Percentiles rank a stretch among this genome's conserved stretches.
These are phyloP conservation scores for Saccostrea echinata DNA, from an alignment of 1,140 invertebrate species.

Conservation along the genomic window DNA sequence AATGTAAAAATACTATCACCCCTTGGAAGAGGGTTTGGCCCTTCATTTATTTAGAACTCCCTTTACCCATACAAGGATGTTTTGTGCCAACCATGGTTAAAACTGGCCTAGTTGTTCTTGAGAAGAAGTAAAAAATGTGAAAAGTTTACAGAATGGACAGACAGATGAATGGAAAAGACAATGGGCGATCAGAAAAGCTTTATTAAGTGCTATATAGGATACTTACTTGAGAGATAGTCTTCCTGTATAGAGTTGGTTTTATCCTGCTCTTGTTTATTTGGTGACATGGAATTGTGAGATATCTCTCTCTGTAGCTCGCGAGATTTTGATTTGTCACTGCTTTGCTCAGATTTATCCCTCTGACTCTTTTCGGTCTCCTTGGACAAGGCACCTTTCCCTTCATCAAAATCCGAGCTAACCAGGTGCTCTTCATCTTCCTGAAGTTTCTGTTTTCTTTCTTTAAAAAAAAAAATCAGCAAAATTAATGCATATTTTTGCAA, in stretches of 20 bases:
- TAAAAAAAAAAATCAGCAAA: neutral
- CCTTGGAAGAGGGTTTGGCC: too few relatives aligned
- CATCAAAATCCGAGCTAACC: neutral
- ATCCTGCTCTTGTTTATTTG: neutral
- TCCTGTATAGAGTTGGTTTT: conserved; percentile 5
- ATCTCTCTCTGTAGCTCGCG: neutral
- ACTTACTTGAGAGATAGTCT: neutral
- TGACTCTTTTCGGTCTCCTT: neutral
- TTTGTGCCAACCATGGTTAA: too few relatives aligned
- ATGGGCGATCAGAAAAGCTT: neutral
- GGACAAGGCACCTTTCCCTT: neutral
- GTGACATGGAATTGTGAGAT: neutral
- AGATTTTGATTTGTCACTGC: neutral
- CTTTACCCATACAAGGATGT: too few relatives aligned
- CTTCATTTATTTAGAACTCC: too few relatives aligned
- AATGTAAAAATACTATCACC: too few relatives aligned
- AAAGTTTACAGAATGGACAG: too few relatives aligned
- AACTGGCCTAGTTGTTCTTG: too few relatives aligned
- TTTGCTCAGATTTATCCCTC: neutral
- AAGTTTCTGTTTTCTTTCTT: conserved; percentile 1
- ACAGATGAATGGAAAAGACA: too few relatives aligned
- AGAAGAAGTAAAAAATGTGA: too few relatives aligned
- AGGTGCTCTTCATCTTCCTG: neutral
- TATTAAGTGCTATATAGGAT: too few relatives aligned
- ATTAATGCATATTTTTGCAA: neutral